Evolutionary conservation across 2,888 invertebrate species (phyloP), one percentile per base, ranked within the genome.

Genomic region (Xestia rhomboidea): DNA sequence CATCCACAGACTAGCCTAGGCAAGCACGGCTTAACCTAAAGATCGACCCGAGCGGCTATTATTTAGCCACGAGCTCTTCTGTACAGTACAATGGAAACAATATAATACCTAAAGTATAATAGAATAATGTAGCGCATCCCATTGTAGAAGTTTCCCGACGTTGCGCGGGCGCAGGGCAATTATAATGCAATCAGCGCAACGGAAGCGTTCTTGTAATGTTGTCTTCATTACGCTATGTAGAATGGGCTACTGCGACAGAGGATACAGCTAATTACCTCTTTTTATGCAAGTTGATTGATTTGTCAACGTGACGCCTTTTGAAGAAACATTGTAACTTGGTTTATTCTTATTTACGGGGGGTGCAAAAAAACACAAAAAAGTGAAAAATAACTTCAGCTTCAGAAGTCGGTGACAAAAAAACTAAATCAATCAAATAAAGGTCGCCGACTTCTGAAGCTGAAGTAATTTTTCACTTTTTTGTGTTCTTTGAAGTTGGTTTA

Each of bases 171-270:
- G 81, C 81, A 78, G 66, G 38, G 81, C 85, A 88, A 88, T 88
- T 91, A 91, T 85, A 91, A 87, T 74, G 88, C 88, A 89, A 89
- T 91, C 84, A 85, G 77, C 51, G 71, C 76, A 88, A 86, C 87
- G 91, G 91, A 91, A 90, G 87, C 80, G 69, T 70, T 83, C 79
- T 82, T 85, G 87, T 87, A 76, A 81, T 78, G 73, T 73, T 77
- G 83, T 86, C 81, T 91, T 90, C 82, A 89, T 87, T 83, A 83
- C 73, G 18, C 38, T 64, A 60, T 46, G 66, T 51, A 74, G 87
- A 83, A 87, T 86, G 30, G 54, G 54, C 49, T 54, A 68, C 66
- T 87, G 41, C 68, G 60, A 38, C 75, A 68, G 64, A 87, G 84
- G 85, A 79, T 84, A 73, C 63, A 67, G 21, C 24, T 75, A 76